These are phyloP conservation scores for Drosophila fuyamai DNA, from an alignment of 1,140 invertebrate genomes.

Conservation along the genomic window DNA sequence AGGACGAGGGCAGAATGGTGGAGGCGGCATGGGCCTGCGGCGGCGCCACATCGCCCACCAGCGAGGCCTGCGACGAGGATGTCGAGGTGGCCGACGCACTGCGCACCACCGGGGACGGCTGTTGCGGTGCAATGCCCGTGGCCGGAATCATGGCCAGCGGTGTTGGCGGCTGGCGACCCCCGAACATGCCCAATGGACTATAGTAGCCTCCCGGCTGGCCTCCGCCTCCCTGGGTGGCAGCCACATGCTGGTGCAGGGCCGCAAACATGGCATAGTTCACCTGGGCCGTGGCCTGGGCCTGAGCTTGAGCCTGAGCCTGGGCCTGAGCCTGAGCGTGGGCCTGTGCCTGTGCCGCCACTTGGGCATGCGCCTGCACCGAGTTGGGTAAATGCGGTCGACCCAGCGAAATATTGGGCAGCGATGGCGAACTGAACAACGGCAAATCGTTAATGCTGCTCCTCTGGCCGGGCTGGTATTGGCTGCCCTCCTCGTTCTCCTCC, in stretches of 20 bases:
- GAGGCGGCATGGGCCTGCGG: constrained; percentile 79
- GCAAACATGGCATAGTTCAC: constrained; percentile 69
- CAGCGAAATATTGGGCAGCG: constrained; percentile 97
- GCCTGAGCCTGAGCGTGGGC: constrained; percentile 59
- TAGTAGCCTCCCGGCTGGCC: constrained; percentile 69
- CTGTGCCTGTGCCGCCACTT: constrained; percentile 29
- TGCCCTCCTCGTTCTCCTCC: constrained; percentile 87
- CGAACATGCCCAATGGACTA: constrained; percentile 66
- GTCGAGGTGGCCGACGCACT: constrained; percentile 80
- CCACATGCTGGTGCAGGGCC: constrained; percentile 74
- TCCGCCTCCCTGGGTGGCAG: constrained; percentile 16
- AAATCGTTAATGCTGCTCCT: constrained; percentile 85
- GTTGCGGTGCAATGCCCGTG: constrained; percentile 70
- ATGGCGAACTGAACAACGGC: constrained; percentile 96
- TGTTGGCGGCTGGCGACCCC: constrained; percentile 47
- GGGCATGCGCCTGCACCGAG: constrained; percentile 80
- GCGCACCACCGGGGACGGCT: constrained; percentile 76
- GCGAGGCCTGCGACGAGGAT: constrained; percentile 76
- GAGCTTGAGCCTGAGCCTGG: constrained; percentile 73
- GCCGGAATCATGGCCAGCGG: constrained; percentile 66
- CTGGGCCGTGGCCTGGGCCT: constrained; percentile 32
- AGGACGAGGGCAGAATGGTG: constrained; percentile 65
- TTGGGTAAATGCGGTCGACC: constrained; percentile 91
- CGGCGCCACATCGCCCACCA: constrained; percentile 76
- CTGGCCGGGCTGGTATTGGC: constrained; percentile 83